Percentiles rank a stretch among this genome's conserved stretches.
These are phyloP conservation scores for Volucella inanis DNA, from an alignment of 2,888 invertebrate species.

Conservation along the genomic window DNA sequence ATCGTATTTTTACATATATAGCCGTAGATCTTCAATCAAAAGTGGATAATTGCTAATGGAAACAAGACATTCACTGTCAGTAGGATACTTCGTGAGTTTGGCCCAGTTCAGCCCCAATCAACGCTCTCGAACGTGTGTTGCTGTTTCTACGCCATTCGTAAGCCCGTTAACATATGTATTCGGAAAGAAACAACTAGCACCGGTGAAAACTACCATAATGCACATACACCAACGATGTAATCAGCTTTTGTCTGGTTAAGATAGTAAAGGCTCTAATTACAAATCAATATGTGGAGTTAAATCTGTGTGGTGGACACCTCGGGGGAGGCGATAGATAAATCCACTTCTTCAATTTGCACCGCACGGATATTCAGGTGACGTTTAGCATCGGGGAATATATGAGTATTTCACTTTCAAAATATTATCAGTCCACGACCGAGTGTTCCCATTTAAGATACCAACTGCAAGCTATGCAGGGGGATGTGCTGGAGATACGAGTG, in stretches of 20 bases:
- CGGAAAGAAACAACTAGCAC: constrained; percentile 5
- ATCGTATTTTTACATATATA: neutral
- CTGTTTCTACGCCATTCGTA: neutral
- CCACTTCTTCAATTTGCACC: neutral
- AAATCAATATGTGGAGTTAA: constrained; percentile 48
- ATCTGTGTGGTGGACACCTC: constrained; percentile 8
- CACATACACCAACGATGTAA: constrained; percentile 32
- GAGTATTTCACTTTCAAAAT: constrained; percentile 45
- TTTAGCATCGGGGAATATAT: constrained; percentile 1
- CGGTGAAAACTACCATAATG: constrained; percentile 24
- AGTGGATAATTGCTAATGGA: constrained; percentile 22
- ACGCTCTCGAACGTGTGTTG: constrained; percentile 4
- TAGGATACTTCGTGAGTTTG: constrained; percentile 23
- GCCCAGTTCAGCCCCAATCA: neutral
- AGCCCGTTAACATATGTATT: neutral
- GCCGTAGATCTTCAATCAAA: constrained; percentile 10
- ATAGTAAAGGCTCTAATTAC: constrained; percentile 56
- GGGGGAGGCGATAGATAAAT: neutral
- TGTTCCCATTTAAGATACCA: constrained; percentile 33
- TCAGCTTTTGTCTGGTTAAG: constrained; percentile 22
- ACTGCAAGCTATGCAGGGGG: too few relatives aligned
- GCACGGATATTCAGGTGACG: constrained; percentile 3
- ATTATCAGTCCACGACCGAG: constrained; percentile 56
- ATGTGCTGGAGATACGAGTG: too few relatives aligned
- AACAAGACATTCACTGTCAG: constrained; percentile 12